phyloP scores from a whole-genome alignment of 92 coral and sea anemone species.

The Phymanthus crucifer region DNA sequence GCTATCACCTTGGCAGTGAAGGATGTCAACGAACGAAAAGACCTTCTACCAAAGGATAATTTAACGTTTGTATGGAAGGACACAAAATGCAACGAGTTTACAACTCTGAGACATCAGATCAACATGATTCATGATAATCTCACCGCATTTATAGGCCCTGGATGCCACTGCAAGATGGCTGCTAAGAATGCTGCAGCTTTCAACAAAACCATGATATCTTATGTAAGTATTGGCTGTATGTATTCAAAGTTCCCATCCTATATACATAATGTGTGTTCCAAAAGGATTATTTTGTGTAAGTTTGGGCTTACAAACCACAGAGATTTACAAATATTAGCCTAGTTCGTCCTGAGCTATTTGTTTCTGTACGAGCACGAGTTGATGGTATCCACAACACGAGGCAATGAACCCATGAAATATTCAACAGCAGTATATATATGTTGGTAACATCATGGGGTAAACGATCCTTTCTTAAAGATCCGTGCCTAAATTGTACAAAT shows the following conservation, averaged over 20 bases:
- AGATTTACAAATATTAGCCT: background rate
- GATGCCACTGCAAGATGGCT: constrained; percentile 59
- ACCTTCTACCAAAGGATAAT: constrained; percentile 40
- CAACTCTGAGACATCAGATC: constrained; percentile 51
- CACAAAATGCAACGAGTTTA: constrained; percentile 57
- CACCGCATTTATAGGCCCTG: constrained; percentile 71
- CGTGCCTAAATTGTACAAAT: background rate
- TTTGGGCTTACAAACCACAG: background rate
- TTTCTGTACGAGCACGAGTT: background rate
- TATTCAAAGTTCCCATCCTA: background rate
- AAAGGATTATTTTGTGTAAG: constrained; percentile 5
- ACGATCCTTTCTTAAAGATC: background rate
- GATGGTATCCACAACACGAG: background rate
- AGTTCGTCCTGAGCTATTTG: background rate
- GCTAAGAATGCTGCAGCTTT: constrained; percentile 73
- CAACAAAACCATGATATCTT: constrained; percentile 73
- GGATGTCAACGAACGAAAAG: constrained; percentile 41
- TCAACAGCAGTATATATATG: background rate
- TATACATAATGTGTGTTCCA: background rate
- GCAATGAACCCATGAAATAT: background rate
- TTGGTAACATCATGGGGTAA: background rate
- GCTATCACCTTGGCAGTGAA: constrained; percentile 60
- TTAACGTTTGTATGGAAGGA: constrained; percentile 57
- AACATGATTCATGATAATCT: constrained; percentile 53
- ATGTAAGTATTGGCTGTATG: constrained; percentile 50